Evolutionary conservation across 2,888 invertebrate species (phyloP).

Genomic region (Amphiduros pacificus): DNA sequence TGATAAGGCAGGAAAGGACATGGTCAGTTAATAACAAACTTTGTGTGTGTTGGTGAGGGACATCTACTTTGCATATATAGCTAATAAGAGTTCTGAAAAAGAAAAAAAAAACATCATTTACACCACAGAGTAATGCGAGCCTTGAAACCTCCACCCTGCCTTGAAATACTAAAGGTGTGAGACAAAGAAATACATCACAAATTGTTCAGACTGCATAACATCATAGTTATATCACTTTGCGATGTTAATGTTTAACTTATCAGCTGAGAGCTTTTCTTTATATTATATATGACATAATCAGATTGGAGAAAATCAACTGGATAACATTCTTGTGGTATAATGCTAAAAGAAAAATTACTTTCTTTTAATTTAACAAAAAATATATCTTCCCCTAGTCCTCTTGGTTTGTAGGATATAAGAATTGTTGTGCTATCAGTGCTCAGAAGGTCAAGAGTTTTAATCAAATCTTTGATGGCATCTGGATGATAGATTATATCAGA

Average conservation of each 20-base stretch:
- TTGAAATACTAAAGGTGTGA: background rate
- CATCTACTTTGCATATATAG: too few species aligned
- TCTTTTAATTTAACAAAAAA: constrained; percentile 25
- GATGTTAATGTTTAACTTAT: too few species aligned
- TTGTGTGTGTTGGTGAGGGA: too few species aligned
- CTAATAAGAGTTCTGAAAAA: too few species aligned
- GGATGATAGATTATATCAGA: constrained; percentile 32
- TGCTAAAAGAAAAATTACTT: constrained; percentile 15
- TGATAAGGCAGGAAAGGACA: too few species aligned
- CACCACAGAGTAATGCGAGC: too few species aligned
- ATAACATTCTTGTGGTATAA: constrained; percentile 11
- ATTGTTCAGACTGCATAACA: too few species aligned
- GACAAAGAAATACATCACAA: background rate
- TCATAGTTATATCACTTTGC: too few species aligned
- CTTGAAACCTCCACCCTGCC: background rate
- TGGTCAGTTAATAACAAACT: too few species aligned
- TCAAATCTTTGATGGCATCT: constrained; percentile 11
- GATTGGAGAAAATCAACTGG: constrained; percentile 23
- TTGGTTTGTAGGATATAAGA: constrained; percentile 28
- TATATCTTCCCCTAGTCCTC: constrained; percentile 30
- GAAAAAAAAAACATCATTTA: too few species aligned
- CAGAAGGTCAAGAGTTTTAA: constrained; percentile 21
- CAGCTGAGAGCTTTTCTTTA: background rate
- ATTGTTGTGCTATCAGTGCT: constrained; percentile 15
- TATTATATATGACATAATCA: constrained; percentile 20